Evolutionary conservation across 2,113 vertebrate species (phyloP), one percentile per base, ranked within the genome.

Genomic region (Heterotis niloticus): DNA sequence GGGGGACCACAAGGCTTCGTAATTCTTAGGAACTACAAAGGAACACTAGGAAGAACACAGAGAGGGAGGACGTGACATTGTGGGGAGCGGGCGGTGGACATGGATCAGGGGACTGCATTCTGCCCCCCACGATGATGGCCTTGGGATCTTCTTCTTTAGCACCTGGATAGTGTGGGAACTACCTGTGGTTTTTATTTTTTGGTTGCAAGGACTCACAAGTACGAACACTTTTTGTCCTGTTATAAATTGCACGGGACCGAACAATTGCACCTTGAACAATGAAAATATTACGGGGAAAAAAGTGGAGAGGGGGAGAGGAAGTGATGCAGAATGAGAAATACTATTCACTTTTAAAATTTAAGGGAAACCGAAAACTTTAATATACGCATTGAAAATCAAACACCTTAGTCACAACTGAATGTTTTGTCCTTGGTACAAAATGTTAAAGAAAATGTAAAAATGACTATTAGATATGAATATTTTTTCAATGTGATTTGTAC

Each of bases 351-450:
- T 20, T 23, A 76, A 77, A 29, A 71, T 66, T 80, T 56, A 76
- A 64, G 64, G 57, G 54, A 70, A 84, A 85, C 57, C 86, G 10
- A 26, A 67, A 26, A 67, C 57, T 57, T 74, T 88, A 64, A 79
- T 79, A 20, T 82, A 57, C 68, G 51, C 82, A 80, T 72, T 81
- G 59, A 78, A 85, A 82, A 77, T 64, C 7, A 69, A 57, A 74
- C 71, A 74, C 81, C 75, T 82, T 84, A 80, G 82, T 83, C 76
- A 71, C 75, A 84, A 74, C 73, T 91, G 79, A 90, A 90, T 91
- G 88, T 90, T 88, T 78, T 81, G 81, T 88, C 78, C 77, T 86
- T 87, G 80, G 78, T 84, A 82, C 87, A 79, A 74, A 85, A 23
- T 85, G 75, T 79, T 73, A 85, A 62, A 62, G 14, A 20, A 17